Conservation (phyloP, 2,113 vertebrate genomes). For the Naja naja region DNA sequence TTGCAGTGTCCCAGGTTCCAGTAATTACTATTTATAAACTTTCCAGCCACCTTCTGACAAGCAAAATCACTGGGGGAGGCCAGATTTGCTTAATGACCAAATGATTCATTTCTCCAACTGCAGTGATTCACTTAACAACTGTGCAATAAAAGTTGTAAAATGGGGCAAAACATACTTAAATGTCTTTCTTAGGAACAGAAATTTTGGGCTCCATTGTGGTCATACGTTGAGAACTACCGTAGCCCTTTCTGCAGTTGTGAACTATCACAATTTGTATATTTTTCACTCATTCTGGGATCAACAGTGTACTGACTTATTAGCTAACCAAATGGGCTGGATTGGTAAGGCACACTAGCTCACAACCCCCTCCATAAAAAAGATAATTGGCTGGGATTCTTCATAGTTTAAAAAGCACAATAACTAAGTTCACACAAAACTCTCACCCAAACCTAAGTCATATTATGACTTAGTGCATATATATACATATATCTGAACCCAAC, state of each 20-base stretch:
- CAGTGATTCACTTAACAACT: no score
- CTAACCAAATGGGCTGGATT: neutral
- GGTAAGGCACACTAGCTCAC: neutral
- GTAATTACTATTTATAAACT: no score
- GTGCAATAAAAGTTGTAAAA: no score
- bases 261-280: neutral
- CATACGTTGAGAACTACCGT: no score
- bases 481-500: neutral
- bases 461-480: neutral
- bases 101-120: no score
- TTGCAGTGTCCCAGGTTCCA: no score
- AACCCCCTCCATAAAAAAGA: neutral
- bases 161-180: no score
- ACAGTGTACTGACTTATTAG: neutral
- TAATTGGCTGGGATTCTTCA: neutral
- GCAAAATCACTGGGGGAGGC: no score
- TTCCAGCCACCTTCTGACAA: no score
- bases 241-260: neutral
- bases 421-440: neutral
- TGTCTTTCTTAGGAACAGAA: no score
- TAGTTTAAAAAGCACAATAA: neutral
- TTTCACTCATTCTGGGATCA: neutral
- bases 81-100: no score
- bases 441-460: neutral
- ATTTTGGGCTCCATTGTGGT: no score